Conservation (phyloP, 2,888 invertebrate genomes). For the Corythucha ciliata region DNA sequence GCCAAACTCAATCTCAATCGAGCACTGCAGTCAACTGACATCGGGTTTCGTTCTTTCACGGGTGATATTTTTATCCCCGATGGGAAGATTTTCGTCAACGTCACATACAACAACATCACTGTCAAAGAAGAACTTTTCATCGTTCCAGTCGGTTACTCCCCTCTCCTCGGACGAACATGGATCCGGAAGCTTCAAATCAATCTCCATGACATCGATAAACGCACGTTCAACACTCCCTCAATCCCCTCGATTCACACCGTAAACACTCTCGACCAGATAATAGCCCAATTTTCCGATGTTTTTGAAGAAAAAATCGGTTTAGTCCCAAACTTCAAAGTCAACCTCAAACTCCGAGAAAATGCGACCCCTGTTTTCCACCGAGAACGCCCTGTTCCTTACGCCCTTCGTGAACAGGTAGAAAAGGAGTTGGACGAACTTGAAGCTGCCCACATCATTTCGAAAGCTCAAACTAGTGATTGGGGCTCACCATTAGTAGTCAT, state of each 20-base stretch:
- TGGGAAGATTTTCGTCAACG: slow-evolving; percentile 6
- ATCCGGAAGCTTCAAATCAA: slow-evolving; percentile 3
- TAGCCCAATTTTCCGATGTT: too few relatives aligned
- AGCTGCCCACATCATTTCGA: slow-evolving; percentile 22
- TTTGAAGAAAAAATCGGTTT: too few relatives aligned
- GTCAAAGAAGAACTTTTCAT: background rate
- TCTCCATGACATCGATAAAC: slow-evolving; percentile 3
- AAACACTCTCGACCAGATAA: too few relatives aligned
- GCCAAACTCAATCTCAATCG: background rate
- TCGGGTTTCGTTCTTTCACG: slow-evolving; percentile 8
- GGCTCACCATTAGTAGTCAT: slow-evolving; percentile 14
- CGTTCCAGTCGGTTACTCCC: slow-evolving; percentile 7
- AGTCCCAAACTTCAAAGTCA: background rate
- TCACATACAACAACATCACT: background rate
- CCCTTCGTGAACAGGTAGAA: slow-evolving; percentile 13
- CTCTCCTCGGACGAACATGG: slow-evolving; percentile 6
- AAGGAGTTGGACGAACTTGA: slow-evolving; percentile 23
- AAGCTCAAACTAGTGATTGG: slow-evolving; percentile 25
- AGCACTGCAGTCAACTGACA: slow-evolving; percentile 1
- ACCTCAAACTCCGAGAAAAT: slow-evolving; percentile 27
- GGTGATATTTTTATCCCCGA: slow-evolving; percentile 1
- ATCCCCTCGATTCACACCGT: background rate
- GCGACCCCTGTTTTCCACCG: slow-evolving; percentile 32
- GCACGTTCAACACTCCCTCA: background rate
- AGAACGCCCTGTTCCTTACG: slow-evolving; percentile 27